phyloP scores from a whole-genome alignment of 1,140 invertebrate genomes.

The Drosophila triauraria region DNA sequence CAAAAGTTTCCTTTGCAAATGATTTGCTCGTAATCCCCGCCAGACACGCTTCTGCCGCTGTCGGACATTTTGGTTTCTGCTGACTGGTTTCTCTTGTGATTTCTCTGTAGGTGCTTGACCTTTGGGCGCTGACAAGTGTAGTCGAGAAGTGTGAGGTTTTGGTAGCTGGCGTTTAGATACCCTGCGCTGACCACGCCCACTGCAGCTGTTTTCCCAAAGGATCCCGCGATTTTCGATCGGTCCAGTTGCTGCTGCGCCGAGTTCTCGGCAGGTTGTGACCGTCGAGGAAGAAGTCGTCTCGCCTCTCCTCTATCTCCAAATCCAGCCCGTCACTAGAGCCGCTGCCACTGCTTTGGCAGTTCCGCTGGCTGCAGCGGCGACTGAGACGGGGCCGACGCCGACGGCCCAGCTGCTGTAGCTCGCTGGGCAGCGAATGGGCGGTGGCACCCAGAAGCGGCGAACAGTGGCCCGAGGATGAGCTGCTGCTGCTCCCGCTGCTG shows the following conservation, averaged over 20 bases:
- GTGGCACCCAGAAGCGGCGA: slow-evolving; percentile 16
- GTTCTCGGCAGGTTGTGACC: slow-evolving; percentile 47
- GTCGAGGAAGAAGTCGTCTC: slow-evolving; percentile 43
- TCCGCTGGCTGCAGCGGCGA: slow-evolving; percentile 11
- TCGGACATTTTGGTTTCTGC: slow-evolving; percentile 62
- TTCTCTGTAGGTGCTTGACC: slow-evolving; percentile 14
- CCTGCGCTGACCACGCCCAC: slow-evolving; percentile 29
- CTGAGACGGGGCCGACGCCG: slow-evolving; percentile 38
- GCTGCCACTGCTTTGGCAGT: slow-evolving; percentile 40
- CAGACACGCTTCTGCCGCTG: slow-evolving; percentile 27
- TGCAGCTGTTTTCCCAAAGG: background rate
- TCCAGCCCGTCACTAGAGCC: slow-evolving; percentile 59
- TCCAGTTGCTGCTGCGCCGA: slow-evolving; percentile 34
- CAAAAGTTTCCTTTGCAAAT: slow-evolving; percentile 82
- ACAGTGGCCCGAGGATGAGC: slow-evolving; percentile 17
- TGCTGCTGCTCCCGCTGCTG: slow-evolving; percentile 26
- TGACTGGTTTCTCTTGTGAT: slow-evolving; percentile 32
- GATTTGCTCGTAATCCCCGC: slow-evolving; percentile 65
- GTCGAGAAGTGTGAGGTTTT: slow-evolving; percentile 75
- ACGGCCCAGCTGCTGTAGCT: slow-evolving; percentile 68
- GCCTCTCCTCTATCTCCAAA: slow-evolving; percentile 33
- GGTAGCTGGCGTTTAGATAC: slow-evolving; percentile 82
- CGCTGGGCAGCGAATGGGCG: slow-evolving; percentile 63
- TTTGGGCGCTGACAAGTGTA: slow-evolving; percentile 52
- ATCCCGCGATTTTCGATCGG: slow-evolving; percentile 2